Conservation (phyloP, 2,888 invertebrate species). For the Entomobrya multifasciata region DNA sequence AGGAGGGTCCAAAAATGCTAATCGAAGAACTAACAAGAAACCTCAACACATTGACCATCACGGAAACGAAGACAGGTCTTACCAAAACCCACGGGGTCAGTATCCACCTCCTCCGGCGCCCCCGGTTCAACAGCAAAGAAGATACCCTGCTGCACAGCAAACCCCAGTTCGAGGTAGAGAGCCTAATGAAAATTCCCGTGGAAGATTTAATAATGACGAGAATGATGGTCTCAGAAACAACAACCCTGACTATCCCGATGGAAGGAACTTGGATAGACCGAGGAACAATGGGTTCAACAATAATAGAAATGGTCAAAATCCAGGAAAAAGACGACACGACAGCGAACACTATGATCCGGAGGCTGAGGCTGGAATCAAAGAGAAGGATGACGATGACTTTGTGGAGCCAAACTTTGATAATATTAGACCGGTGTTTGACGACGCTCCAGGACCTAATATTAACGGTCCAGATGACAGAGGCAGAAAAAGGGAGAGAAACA, state of each 20-base stretch:
- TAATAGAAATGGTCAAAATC: constrained; percentile 1
- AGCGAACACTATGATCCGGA: constrained; percentile 47
- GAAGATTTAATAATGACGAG: constrained; percentile 18
- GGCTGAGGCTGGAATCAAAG: constrained; percentile 31
- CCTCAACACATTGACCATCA: constrained; percentile 68
- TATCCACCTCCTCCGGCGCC: constrained; percentile 45
- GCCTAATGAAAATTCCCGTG: constrained; percentile 20
- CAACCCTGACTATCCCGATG: constrained; percentile 3
- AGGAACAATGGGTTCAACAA: constrained; percentile 11
- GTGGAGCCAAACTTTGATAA: constrained; percentile 71
- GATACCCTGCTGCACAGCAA: background rate
- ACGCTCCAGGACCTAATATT: constrained; percentile 45
- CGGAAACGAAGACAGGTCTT: constrained; percentile 60
- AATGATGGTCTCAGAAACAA: background rate
- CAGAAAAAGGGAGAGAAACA: constrained; percentile 37
- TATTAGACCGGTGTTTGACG: constrained; percentile 68
- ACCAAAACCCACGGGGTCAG: constrained; percentile 38
- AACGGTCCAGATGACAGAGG: background rate
- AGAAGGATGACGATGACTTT: constrained; percentile 58
- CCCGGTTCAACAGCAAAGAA: background rate
- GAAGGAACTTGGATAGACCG: background rate
- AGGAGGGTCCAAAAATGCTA: background rate
- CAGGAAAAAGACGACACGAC: background rate
- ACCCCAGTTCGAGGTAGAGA: background rate
- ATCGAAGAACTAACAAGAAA: background rate